These are phyloP conservation scores for Leuciscus idus DNA, from an alignment of 2,113 vertebrate genomes.

Conservation along the genomic window DNA sequence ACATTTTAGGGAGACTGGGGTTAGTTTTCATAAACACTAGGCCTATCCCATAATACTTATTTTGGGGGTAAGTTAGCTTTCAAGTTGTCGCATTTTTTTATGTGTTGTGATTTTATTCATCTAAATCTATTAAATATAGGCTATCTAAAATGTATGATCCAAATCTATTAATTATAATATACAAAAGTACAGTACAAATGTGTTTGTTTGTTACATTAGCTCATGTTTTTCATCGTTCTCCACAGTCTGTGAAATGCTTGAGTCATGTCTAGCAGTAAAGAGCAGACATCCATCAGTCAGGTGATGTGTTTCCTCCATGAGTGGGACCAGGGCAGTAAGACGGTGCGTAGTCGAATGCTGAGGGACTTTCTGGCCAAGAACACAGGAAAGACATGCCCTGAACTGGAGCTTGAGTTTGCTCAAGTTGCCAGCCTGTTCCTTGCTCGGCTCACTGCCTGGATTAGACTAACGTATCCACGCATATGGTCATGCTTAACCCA, in stretches of 20 bases:
- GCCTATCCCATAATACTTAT: background rate
- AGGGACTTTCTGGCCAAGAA: conserved; percentile 76
- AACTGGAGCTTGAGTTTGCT: conserved; percentile 84
- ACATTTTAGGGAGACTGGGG: background rate
- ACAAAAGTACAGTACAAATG: background rate
- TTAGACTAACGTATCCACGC: conserved; percentile 83
- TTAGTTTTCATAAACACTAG: background rate
- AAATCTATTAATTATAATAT: background rate
- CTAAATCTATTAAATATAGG: background rate
- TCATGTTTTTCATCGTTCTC: background rate
- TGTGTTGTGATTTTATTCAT: background rate
- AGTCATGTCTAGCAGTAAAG: conserved; percentile 74
- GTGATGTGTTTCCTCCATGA: conserved; percentile 79
- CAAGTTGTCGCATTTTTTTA: background rate
- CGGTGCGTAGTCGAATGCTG: conserved; percentile 70
- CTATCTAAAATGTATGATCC: background rate
- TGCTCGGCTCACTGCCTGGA: conserved; percentile 80
- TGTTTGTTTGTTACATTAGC: background rate
- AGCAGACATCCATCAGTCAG: conserved; percentile 73
- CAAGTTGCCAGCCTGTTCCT: conserved; percentile 85
- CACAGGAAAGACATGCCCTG: conserved; percentile 76
- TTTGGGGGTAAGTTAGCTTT: background rate
- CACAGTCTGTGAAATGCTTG: background rate
- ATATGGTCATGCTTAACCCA: background rate
- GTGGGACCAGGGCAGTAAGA: conserved; percentile 78